Evolutionary conservation across 1,140 invertebrate genomes (phyloP).

Genomic region (Diploscapter pachys): DNA sequence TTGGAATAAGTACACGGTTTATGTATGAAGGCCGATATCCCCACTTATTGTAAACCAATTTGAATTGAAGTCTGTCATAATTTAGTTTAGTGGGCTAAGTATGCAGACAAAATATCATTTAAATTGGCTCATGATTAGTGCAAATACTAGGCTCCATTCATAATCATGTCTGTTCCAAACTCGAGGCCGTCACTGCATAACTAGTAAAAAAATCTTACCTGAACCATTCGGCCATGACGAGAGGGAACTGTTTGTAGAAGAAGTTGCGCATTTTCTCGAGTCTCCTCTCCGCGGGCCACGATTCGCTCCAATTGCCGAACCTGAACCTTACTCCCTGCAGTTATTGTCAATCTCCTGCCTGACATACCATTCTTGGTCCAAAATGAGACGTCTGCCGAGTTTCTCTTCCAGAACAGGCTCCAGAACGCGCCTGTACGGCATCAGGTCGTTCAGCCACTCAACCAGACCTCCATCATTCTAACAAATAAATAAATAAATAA

Average conservation of each 20-base stretch:
- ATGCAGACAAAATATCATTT: too few species aligned
- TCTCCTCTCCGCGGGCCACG: slow-evolving; percentile 18
- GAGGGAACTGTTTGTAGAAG: slow-evolving; percentile 37
- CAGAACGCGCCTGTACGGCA: slow-evolving; percentile 72
- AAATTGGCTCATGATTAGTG: too few species aligned
- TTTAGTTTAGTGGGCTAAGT: too few species aligned
- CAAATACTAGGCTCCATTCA: too few species aligned
- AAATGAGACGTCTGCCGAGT: not conserved
- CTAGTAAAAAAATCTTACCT: slow-evolving; percentile 52
- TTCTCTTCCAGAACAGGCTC: slow-evolving; percentile 73
- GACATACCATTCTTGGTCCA: too few species aligned
- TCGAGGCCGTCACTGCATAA: too few species aligned
- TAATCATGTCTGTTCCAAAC: too few species aligned
- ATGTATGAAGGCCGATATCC: not conserved
- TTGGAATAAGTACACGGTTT: too few species aligned
- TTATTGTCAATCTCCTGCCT: slow-evolving; percentile 8
- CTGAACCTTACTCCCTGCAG: slow-evolving; percentile 18
- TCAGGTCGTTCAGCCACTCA: slow-evolving; percentile 87
- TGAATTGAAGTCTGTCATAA: too few species aligned
- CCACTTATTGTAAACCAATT: slow-evolving; percentile 5
- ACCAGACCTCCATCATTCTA: slow-evolving; percentile 78
- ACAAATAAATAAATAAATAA: not conserved
- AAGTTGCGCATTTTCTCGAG: slow-evolving; percentile 10
- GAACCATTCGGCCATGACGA: slow-evolving; percentile 66
- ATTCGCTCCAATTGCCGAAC: slow-evolving; percentile 23